Base-by-base conservation (phyloP, 1,140 invertebrate genomes). In the Archegozetes longisetosus region DNA sequence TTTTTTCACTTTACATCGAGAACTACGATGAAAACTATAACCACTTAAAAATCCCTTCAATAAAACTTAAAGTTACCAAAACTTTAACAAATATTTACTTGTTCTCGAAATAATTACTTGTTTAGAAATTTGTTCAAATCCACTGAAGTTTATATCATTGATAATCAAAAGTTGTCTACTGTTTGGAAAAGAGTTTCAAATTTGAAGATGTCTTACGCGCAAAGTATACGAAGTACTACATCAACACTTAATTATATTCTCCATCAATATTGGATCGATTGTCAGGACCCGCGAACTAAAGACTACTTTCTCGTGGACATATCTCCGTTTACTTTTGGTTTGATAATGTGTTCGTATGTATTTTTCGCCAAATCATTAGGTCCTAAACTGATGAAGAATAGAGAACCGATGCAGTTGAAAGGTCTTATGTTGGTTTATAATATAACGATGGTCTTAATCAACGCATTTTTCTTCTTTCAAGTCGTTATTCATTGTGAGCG, bases 381-480 rank as follows among this genome's bases (percentile, higher is more conserved):
- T 13, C 87, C 86, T 51, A 81, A 80, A 67, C 71, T 84, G 55
- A 93, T 93, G 89, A 82, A 85, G 71, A 82, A 88, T 69, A 78
- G 87, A 65, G 82, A 86, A 73, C 83, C 88, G 2, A 84, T 85
- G 69, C 79, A 88, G 62, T 23, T 80, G 85, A 65, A 79, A 80
- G 62, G 74, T 9, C 3, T 84, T 26, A 76, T 92, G 63, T 80
- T 90, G 68, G 71, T 79, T 53, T 93, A 93, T 73, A 93, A 93
- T 76, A 61, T 68, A 52, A 29, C 48, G 13, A 65, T 68, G 65
- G 62, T 64, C 20, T 50, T 66, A 46, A 53, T 67, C 17, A 67
- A 60, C 48, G 62, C 61, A 13, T 55, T 27, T 26, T 62, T 60
- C 28, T 55, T 62, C 23, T 3, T 28, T 14, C 49, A 32, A 1